phyloP scores from a whole-genome alignment of 2,113 vertebrate genomes.

The Apodemus sylvaticus region DNA sequence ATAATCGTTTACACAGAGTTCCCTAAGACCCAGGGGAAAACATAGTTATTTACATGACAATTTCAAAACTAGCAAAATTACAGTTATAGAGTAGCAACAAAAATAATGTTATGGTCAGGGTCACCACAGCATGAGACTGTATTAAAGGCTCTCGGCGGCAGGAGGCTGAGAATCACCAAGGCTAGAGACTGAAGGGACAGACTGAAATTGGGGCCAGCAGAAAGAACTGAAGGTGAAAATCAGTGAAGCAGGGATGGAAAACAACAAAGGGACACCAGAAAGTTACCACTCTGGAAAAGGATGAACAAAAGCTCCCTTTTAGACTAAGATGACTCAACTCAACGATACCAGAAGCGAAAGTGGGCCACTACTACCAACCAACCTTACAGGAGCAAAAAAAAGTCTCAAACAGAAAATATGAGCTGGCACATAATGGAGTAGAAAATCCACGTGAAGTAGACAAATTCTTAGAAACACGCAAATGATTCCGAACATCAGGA shows the following conservation, averaged over 20 bases:
- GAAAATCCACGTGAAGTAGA: neutral
- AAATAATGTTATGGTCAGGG: neutral
- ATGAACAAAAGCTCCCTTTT: neutral
- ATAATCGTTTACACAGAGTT: too few relatives aligned
- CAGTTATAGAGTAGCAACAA: neutral
- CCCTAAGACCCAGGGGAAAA: neutral
- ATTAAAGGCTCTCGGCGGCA: accelerated
- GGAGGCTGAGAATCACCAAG: neutral
- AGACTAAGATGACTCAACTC: neutral
- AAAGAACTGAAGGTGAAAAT: neutral
- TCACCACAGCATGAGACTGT: accelerated
- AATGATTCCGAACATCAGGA: neutral
- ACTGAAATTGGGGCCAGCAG: neutral
- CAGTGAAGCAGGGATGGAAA: neutral
- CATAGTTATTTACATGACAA: neutral
- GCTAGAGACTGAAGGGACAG: neutral
- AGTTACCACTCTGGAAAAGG: neutral
- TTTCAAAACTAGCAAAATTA: neutral
- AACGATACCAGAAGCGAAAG: neutral
- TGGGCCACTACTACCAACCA: neutral
- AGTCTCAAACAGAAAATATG: neutral
- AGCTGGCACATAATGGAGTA: neutral
- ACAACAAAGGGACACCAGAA: neutral
- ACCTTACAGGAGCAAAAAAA: neutral
- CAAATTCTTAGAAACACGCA: slow-evolving; percentile 6